phyloP scores from a whole-genome alignment of 2,113 vertebrate species.

The Mobula birostris region DNA sequence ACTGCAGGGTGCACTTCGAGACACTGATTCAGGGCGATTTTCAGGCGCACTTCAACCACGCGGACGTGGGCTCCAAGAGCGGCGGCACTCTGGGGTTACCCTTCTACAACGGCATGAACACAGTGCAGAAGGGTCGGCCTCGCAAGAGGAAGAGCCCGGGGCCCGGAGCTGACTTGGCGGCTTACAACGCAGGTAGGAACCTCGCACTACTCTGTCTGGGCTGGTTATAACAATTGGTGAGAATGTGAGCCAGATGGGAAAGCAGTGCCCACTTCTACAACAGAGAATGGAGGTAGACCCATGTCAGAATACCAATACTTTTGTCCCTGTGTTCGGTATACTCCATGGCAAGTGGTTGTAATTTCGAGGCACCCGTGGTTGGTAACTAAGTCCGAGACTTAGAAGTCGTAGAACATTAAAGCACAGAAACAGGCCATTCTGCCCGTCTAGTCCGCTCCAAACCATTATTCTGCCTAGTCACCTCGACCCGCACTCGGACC shows the following conservation, averaged over 20 bases:
- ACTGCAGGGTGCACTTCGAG: slow-evolving; percentile 98
- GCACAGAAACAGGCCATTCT: too few species aligned
- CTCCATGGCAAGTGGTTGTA: not conserved
- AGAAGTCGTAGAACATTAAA: too few species aligned
- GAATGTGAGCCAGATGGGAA: not conserved
- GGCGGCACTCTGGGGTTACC: slow-evolving; percentile 78
- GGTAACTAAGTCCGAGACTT: not conserved
- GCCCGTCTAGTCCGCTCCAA: too few species aligned
- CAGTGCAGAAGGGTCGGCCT: slow-evolving; percentile 92
- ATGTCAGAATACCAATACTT: not conserved
- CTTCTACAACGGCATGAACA: slow-evolving; percentile 95
- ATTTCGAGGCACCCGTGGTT: not conserved
- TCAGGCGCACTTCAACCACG: slow-evolving; percentile 85
- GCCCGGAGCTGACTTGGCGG: slow-evolving; percentile 85
- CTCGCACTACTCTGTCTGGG: too few species aligned
- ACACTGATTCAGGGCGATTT: slow-evolving; percentile 94
- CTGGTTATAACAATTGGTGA: too few species aligned
- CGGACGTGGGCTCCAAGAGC: slow-evolving; percentile 72
- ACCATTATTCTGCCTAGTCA: too few species aligned
- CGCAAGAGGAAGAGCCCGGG: slow-evolving; percentile 93
- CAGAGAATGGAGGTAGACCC: not conserved
- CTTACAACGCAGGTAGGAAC: slow-evolving; percentile 89
- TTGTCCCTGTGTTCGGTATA: not conserved
- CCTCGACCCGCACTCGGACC: too few species aligned
- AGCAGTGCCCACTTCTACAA: too few species aligned